Evolutionary conservation across 2,113 vertebrate species (phyloP).

Genomic region (Solea solea): DNA sequence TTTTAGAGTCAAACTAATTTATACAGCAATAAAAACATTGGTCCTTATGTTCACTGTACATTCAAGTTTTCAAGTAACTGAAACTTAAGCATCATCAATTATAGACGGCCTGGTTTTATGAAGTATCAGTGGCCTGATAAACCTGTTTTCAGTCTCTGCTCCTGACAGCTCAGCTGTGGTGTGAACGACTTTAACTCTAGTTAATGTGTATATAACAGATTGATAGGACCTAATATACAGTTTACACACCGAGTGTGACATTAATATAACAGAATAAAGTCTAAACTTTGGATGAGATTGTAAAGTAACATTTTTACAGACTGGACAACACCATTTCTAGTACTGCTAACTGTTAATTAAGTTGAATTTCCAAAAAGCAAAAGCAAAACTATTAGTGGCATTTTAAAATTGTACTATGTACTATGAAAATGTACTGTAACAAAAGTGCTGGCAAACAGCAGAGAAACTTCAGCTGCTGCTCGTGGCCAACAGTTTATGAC

Average conservation of each 20-base stretch:
- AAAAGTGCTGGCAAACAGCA: background rate
- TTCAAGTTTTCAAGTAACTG: background rate
- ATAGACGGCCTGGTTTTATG: background rate
- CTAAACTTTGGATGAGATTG: background rate
- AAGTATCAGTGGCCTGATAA: background rate
- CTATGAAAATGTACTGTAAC: background rate
- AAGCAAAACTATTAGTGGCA: background rate
- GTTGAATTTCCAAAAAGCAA: background rate
- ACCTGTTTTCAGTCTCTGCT: background rate
- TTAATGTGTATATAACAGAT: too few relatives aligned
- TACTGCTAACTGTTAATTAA: background rate
- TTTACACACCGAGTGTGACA: background rate
- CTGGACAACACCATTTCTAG: background rate
- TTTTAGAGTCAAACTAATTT: background rate
- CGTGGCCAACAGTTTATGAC: slow-evolving; percentile 20
- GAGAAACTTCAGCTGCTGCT: slow-evolving; percentile 1
- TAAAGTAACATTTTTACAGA: background rate
- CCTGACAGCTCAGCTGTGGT: too few relatives aligned
- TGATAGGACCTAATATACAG: too few relatives aligned
- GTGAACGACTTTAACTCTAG: too few relatives aligned
- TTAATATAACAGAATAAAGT: background rate
- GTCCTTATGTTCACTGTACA: background rate
- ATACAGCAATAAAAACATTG: background rate
- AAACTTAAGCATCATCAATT: background rate
- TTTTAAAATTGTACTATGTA: background rate